Evolutionary conservation across 2,113 vertebrate genomes (phyloP).

Genomic region (Eudyptes chrysolophus): DNA sequence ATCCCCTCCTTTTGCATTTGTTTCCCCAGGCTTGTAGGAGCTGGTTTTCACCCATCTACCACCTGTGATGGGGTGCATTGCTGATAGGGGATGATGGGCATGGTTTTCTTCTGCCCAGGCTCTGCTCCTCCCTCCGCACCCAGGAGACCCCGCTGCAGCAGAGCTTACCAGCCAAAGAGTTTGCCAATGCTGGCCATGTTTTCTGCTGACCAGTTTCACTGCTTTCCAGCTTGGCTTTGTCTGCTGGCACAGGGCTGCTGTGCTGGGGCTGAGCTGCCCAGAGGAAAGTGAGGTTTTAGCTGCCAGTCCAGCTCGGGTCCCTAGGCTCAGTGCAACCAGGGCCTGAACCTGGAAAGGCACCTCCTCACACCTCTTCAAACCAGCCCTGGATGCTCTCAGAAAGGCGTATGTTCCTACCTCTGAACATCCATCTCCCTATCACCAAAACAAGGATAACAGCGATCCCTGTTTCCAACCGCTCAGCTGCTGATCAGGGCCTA

Average conservation of each 20-base stretch:
- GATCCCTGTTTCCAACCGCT: neutral
- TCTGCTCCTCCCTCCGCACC: neutral
- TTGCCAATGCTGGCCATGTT: neutral
- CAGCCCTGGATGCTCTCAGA: neutral
- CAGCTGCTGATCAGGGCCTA: neutral
- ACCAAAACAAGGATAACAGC: neutral
- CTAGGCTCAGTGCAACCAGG: neutral
- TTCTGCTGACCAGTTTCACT: neutral
- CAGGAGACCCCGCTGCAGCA: neutral
- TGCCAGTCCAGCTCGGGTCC: neutral
- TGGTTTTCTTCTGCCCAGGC: neutral
- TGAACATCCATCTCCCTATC: neutral
- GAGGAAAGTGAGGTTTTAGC: neutral
- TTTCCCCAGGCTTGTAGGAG: neutral
- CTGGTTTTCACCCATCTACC: neutral
- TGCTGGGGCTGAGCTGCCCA: neutral
- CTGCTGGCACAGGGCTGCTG: neutral
- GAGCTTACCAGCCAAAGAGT: neutral
- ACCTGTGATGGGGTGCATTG: neutral
- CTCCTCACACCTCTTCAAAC: neutral
- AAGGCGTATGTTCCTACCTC: neutral
- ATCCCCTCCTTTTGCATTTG: neutral
- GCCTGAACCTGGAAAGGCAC: neutral
- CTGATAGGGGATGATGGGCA: neutral
- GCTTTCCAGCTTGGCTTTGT: neutral